These are phyloP conservation scores for Alauda arvensis DNA, from an alignment of 2,797 vertebrate species.

Conservation along the genomic window DNA sequence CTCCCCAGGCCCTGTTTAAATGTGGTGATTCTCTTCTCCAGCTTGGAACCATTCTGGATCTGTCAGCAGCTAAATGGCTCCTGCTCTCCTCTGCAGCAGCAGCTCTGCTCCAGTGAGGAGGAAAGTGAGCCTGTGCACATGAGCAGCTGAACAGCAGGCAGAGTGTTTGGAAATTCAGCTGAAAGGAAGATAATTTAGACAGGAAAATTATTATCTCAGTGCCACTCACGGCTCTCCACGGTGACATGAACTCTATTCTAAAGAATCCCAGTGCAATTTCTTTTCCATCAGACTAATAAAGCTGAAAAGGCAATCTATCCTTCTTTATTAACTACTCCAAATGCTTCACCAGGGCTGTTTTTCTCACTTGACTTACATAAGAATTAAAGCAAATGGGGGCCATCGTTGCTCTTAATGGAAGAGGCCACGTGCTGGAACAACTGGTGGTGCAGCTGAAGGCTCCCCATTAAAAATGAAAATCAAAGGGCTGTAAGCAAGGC, in stretches of 20 bases:
- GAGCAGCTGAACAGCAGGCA: not conserved
- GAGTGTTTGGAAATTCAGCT: constrained; percentile 31
- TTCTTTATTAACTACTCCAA: constrained; percentile 53
- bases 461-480: not conserved
- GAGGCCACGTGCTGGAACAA: constrained; percentile 3
- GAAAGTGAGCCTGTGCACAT: not conserved
- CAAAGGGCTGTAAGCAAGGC: not conserved
- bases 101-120: not conserved
- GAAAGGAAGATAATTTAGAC: constrained; percentile 38
- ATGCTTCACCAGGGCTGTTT: constrained; percentile 3
- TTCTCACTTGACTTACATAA: constrained; percentile 40
- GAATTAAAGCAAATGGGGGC: constrained; percentile 36
- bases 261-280: constrained; percentile 44
- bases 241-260: constrained; percentile 33
- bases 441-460: not conserved
- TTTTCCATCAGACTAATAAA: constrained; percentile 46
- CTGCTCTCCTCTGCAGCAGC: not conserved
- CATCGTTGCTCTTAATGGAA: constrained; percentile 14
- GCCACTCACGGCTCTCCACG: constrained; percentile 22
- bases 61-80: not conserved
- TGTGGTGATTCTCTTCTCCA: not conserved
- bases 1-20: not conserved
- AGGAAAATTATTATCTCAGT: constrained; percentile 44
- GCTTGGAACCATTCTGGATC: not conserved
- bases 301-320: constrained; percentile 46